A percentile compares a stretch with the other conserved stretches of the same genome.
Conservation (phyloP, 2,888 invertebrate genomes). For the Dascillus cervinus region DNA sequence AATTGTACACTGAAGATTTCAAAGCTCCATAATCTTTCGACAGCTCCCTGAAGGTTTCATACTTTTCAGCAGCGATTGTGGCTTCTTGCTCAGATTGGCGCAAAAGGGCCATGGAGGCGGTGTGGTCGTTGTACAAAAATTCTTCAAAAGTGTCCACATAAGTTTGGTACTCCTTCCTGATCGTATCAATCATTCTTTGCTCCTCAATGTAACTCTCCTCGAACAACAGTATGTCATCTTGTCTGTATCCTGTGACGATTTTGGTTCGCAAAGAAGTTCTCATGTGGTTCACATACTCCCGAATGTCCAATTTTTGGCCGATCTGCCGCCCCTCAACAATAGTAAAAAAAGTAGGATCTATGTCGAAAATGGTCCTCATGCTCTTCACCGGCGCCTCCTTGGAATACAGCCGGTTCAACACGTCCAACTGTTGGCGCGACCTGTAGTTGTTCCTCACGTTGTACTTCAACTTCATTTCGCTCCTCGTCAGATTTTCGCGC, state of each 20-base stretch:
- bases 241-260: slow-evolving; percentile 37
- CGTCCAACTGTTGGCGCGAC: slow-evolving; percentile 40
- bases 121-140: slow-evolving; percentile 55
- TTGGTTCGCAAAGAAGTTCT: slow-evolving; percentile 40
- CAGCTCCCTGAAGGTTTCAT: slow-evolving; percentile 42
- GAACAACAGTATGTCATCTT: slow-evolving; percentile 44
- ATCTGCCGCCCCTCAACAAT: slow-evolving; percentile 55
- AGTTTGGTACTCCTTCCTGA: slow-evolving; percentile 43
- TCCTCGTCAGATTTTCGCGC: slow-evolving; percentile 28
- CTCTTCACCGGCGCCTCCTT: slow-evolving; percentile 44
- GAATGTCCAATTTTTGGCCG: slow-evolving; percentile 50
- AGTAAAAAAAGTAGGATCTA: slow-evolving; percentile 58
- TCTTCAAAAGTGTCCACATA: slow-evolving; percentile 53
- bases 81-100: slow-evolving; percentile 45
- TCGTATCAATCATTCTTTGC: slow-evolving; percentile 43
- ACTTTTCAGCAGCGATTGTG: slow-evolving; percentile 40
- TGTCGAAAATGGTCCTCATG: slow-evolving; percentile 53
- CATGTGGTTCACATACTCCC: slow-evolving; percentile 47
- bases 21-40: slow-evolving; percentile 38
- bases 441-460: slow-evolving; percentile 33
- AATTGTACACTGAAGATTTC: slow-evolving; percentile 45
- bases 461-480: slow-evolving; percentile 31
- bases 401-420: slow-evolving; percentile 51
- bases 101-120: slow-evolving; percentile 50
- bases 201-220: slow-evolving; percentile 50